phyloP scores from a whole-genome alignment of 2,797 vertebrate genomes.

The Arremon aurantiirostris region DNA sequence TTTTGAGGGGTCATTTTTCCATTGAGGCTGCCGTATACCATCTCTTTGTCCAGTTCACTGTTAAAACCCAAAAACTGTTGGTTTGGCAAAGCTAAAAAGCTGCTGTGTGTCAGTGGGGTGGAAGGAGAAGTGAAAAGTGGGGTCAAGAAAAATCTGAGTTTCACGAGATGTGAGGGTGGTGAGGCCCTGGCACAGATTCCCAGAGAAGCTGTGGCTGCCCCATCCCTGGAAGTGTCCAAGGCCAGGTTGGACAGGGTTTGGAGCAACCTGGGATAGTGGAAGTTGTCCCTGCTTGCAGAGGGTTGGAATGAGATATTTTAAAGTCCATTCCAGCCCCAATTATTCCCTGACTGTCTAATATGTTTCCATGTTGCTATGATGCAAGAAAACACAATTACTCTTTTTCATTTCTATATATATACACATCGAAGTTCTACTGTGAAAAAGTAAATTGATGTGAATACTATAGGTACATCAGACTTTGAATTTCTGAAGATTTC shows the following conservation, averaged over 20 bases:
- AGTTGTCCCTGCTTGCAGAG: background rate
- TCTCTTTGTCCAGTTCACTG: background rate
- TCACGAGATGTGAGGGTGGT: background rate
- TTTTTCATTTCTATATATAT: background rate
- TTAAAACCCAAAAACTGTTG: background rate
- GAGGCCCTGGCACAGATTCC: background rate
- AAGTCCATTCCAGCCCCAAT: background rate
- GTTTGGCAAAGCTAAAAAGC: background rate
- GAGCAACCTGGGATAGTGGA: background rate
- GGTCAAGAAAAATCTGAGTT: background rate
- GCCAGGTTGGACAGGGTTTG: accelerated
- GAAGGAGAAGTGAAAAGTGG: background rate
- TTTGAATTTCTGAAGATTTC: background rate
- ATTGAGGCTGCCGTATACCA: background rate
- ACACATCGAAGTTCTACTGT: background rate
- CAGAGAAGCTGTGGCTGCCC: background rate
- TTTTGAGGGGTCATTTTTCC: background rate
- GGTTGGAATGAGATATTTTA: background rate
- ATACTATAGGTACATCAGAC: background rate
- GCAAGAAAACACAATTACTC: accelerated
- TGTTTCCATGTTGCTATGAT: background rate
- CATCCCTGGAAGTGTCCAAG: background rate
- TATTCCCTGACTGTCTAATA: background rate
- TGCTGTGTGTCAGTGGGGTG: background rate
- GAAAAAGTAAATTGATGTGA: background rate